Conservation (phyloP, 2,888 invertebrate species). For the Lamproptera curius region DNA sequence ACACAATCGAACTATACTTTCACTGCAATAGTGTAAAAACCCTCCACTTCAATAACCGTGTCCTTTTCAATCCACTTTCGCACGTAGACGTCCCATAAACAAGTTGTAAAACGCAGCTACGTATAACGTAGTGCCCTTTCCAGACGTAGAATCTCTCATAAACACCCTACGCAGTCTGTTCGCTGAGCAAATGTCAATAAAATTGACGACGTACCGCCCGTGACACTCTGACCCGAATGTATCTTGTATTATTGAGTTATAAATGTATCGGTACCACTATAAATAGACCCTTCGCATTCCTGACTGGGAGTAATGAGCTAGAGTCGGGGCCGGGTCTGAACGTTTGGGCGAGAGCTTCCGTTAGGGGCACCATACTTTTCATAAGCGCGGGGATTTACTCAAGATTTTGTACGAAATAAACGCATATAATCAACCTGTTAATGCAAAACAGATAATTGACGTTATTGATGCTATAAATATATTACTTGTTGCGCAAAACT, state of each 20-base stretch:
- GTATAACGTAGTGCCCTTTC: slow-evolving; percentile 11
- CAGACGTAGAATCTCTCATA: slow-evolving; percentile 25
- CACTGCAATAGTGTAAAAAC: too few relatives aligned
- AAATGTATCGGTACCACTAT: slow-evolving; percentile 47
- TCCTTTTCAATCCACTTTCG: slow-evolving; percentile 18
- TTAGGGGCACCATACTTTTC: not conserved
- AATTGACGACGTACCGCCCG: slow-evolving; percentile 25
- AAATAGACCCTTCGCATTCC: slow-evolving; percentile 13
- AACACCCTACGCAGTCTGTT: slow-evolving; percentile 23
- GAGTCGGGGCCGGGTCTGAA: not conserved
- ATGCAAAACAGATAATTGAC: too few relatives aligned
- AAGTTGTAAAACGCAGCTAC: slow-evolving; percentile 12
- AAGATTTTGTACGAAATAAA: too few relatives aligned
- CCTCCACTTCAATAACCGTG: slow-evolving; percentile 2
- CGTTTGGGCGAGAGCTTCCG: slow-evolving; percentile 1
- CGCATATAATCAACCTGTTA: too few relatives aligned
- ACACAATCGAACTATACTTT: too few relatives aligned
- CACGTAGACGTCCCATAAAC: slow-evolving; percentile 16
- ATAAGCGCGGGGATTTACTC: too few relatives aligned
- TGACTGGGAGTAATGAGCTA: slow-evolving; percentile 2
- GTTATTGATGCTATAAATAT: too few relatives aligned
- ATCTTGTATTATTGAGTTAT: slow-evolving; percentile 47
- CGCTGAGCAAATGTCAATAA: slow-evolving; percentile 29
- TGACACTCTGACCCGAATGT: slow-evolving; percentile 28
- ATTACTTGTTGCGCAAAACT: too few relatives aligned